phyloP scores from a whole-genome alignment of 64 coral and sea anemone species.

The Dendrophyllia cribrosa region DNA sequence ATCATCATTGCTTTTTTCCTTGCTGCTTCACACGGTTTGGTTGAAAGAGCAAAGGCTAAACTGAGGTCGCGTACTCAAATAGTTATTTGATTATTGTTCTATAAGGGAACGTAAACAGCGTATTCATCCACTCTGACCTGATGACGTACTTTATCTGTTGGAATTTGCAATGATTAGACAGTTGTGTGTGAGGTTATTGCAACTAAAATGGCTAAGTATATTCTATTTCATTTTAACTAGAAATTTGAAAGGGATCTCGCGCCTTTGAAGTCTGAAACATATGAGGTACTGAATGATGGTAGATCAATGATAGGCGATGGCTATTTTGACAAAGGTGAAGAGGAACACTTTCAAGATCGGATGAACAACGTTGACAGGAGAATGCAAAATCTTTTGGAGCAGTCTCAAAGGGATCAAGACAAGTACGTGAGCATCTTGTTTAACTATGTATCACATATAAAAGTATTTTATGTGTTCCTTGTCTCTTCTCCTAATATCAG shows the following conservation, averaged over 20 bases:
- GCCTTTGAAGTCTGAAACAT: conserved; percentile 36
- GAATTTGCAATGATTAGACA: too few species aligned
- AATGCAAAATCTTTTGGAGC: conserved; percentile 53
- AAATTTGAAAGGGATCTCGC: conserved; percentile 57
- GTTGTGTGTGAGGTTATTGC: background rate
- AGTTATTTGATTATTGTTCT: too few species aligned
- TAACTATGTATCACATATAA: background rate
- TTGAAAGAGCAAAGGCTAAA: too few species aligned
- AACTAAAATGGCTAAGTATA: background rate
- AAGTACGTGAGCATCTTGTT: conserved; percentile 42
- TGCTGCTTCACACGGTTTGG: too few species aligned
- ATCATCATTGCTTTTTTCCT: too few species aligned
- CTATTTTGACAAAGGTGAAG: conserved; percentile 74
- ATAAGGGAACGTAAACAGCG: too few species aligned
- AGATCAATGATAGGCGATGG: conserved; percentile 50
- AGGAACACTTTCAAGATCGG: conserved; percentile 63
- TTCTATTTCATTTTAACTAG: conserved; percentile 10
- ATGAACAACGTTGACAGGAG: conserved; percentile 73
- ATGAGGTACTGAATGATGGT: conserved; percentile 67
- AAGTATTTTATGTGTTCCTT: too few species aligned
- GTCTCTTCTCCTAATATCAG: too few species aligned
- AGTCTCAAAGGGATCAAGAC: conserved; percentile 77
- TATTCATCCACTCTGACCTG: too few species aligned
- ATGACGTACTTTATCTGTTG: too few species aligned
- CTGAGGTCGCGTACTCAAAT: too few species aligned